Base-by-base conservation (phyloP, 2,888 invertebrate genomes). In the Metacarcinus magister region DNA sequence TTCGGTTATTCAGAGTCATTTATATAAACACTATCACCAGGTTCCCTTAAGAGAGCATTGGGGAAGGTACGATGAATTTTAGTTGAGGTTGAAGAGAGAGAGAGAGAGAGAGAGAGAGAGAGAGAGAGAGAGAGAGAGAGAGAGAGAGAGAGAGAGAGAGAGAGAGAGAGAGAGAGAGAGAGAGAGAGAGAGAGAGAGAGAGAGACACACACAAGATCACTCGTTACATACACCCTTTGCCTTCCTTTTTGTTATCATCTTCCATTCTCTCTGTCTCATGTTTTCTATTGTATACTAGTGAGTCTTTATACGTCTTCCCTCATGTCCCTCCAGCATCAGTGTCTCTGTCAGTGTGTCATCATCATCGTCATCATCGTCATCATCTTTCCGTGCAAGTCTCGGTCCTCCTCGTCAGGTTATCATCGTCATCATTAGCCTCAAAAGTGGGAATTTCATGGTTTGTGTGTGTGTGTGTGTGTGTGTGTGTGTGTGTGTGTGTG, bases 171-270 rank as follows among this genome's bases (percentile, higher is more conserved):
- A 87, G 87, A 87, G 87, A 87, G 87, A 87, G 87, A 87, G 87
- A 87, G 32, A 87, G 87, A 87, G 87, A 87, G 32, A 28, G 87
- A 54, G 54, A 54, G 54, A 54, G 54, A 67, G 67, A 19, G 67
- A 67, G n/a, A 67, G 67, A n/a, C 19, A 67, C 2, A n/a, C 23
- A 67, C 23, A n/a, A n/a, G 23, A 67, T 67, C 67, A 67, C 16
- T 67, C 67, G 19, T 23, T n/a, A 7, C n/a, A 23, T 4, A n/a
- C 7, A n/a, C 67, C n/a, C 67, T 67, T 19, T 67, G 67, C 54
- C 46, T 46, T 46, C 94, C 46, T 39, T 16, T 10, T 54, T 28
- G 23, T 98, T 91, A n/a, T 44, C 91, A n/a, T 19, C 19, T 46
- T 91, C 46, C 19, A n/a, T 23, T 90, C 90, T 90, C 23, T 90